Percentiles rank a stretch among this genome's conserved stretches.
Evolutionary conservation across 2,888 invertebrate genomes (phyloP).

Genomic region (Xylocampa areola): DNA sequence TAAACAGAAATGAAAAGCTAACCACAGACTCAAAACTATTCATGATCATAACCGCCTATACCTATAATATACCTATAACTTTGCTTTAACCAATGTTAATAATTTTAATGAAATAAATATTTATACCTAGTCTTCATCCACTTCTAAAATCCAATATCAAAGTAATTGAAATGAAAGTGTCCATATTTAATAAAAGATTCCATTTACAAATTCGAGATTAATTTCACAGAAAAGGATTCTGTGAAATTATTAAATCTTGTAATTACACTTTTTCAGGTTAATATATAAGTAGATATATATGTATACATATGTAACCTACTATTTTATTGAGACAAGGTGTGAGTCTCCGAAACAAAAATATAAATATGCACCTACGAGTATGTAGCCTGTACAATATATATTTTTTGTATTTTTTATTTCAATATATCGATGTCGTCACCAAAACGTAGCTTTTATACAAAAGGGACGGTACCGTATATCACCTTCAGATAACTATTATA

Average conservation of each 20-base stretch:
- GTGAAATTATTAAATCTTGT: constrained; percentile 26
- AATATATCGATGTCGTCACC: no score
- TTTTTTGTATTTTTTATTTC: no score
- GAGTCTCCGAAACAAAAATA: no score
- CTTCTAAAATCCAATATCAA: constrained; percentile 18
- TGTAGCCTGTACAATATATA: no score
- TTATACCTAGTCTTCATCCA: background rate
- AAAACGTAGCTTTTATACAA: no score
- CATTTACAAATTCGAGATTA: constrained; percentile 10
- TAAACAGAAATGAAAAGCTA: background rate
- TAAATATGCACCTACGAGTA: no score
- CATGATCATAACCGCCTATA: background rate
- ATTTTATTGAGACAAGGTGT: no score
- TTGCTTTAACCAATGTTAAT: background rate
- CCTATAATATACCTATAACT: background rate
- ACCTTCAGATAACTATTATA: no score
- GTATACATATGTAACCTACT: background rate
- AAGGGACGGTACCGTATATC: no score
- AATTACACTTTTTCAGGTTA: constrained; percentile 21
- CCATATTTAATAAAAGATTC: constrained; percentile 27
- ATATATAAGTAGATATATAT: no score
- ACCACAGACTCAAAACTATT: background rate
- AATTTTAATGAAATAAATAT: constrained; percentile 21
- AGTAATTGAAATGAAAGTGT: constrained; percentile 28
- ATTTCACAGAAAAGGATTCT: constrained; percentile 25